Evolutionary conservation across 1,140 invertebrate species (phyloP), one percentile per base, ranked within the genome.

Genomic region (Trichoplusia ni): DNA sequence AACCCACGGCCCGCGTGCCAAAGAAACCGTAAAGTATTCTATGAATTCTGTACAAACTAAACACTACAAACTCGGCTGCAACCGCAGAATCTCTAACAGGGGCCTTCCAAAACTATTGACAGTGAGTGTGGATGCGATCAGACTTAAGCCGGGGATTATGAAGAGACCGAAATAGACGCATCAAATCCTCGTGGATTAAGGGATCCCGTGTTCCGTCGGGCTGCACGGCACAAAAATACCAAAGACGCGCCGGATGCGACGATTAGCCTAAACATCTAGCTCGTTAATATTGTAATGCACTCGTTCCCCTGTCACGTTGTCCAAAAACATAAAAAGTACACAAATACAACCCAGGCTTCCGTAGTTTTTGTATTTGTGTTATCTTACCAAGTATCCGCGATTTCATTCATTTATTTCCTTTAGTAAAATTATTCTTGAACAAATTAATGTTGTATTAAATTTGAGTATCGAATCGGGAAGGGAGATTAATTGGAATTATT

Each of bases 111-210:
- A 90, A 89, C 88, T 90, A 90, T 90, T 90, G 88, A 90, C 88
- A 89, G 84, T 85, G 84, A 83, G 82, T 87, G 86, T 90, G 87
- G 88, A 87, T 88, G 85, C 86, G 84, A 90, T 90, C 86, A 88
- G 75, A 79, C 80, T 84, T 90, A 90, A 90, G 84, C 86, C 77
- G 29, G 67, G 85, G 87, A 90, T 89, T 90, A 89, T 89, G 84
- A 89, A 82, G 81, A 84, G 87, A 86, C 87, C 87, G 77, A 90
- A 90, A 90, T 90, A 90, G 87, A 90, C 83, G 86, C 77, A 83
- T 89, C 79, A 87, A 87, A 90, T 90, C 82, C 87, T 79, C 67
- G 58, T 59, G 86, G 87, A 90, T 90, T 90, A 90, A 90, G 79
- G 84, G 87, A 86, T 90, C 80, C 75, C 64, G 78, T 90, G 87